Base-by-base conservation (phyloP, 2,113 vertebrate species). In the Lycocorax pyrrhopterus region DNA sequence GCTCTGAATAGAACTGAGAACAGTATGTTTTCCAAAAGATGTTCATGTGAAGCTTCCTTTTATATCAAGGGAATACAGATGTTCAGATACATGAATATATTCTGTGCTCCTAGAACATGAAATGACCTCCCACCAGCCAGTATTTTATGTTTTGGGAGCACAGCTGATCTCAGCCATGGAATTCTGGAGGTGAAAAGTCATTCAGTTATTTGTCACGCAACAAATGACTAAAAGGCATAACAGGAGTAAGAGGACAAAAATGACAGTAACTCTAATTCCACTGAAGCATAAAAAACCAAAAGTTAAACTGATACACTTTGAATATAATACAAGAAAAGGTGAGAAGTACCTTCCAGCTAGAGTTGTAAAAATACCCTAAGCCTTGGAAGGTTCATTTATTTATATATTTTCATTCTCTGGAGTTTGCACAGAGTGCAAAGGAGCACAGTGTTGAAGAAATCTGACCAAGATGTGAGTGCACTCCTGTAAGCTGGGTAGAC, bases 181-280 rank as follows among this genome's bases (percentile, higher is more conserved):
- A 12, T 87, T 93, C 71, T 64, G 14, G 7, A 86, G 90, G 89
- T 62, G 37, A 93, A 93, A 93, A 96, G 81, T 95, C 94, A 96
- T 75, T 88, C 64, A 73, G 85, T 77, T 89, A 87, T 84, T 93
- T 96, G 91, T 92, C 91, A 96, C 1, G 2, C 39, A 86, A 75
- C 44, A 94, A 94, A 93, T 83, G 14, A 94, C 85, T 96, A 75
- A 92, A 83, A 91, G 87, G 84, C 60, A 41, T 89, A 96, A 89
- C 89, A 90, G 79, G 83, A 26, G 32, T 89, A 92, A 15, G 78
- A 94, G 60, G 69, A 94, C 44, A 80, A 89, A 71, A 32, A 86
- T 67, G 73, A 92, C 60, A 93, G 87, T 58, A 95, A 87, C 84
- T 93, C 69, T 93, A 91, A 97, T 96, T 97, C 86, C 96, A 94